Evolutionary conservation across 2,113 vertebrate genomes (phyloP).

Genomic region (Myanophis thanlyinensis): DNA sequence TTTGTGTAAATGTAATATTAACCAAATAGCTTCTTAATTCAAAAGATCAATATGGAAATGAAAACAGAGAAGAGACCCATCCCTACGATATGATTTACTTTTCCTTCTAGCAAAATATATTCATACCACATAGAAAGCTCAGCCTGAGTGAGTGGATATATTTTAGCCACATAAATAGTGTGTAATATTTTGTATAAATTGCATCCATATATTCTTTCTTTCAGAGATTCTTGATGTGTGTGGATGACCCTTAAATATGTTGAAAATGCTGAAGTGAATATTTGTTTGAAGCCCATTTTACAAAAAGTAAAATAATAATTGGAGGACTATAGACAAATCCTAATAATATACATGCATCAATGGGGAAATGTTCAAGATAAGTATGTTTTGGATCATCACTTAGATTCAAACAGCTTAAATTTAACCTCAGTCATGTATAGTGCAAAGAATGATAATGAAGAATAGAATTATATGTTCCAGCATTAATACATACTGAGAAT

Average conservation of each 20-base stretch:
- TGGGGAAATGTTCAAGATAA: neutral
- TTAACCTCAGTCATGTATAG: neutral
- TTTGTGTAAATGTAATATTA: neutral
- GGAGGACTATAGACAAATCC: neutral
- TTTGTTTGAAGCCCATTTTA: neutral
- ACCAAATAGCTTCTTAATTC: neutral
- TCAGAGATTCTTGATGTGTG: neutral
- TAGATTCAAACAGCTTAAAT: neutral
- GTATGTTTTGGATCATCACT: neutral
- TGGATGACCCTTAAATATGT: neutral
- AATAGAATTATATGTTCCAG: neutral
- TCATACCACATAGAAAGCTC: neutral
- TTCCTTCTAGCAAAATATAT: neutral
- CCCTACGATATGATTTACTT: neutral
- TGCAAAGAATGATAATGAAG: neutral
- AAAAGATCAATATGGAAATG: neutral
- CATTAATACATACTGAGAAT: neutral
- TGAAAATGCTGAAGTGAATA: neutral
- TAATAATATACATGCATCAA: neutral
- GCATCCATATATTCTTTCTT: neutral
- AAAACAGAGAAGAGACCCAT: neutral
- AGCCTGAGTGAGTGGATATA: rapidly evolving
- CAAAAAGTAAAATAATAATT: neutral
- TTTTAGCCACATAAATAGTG: neutral
- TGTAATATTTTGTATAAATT: neutral